Percentiles rank a stretch among this genome's conserved stretches.
Conservation (phyloP, 1,140 invertebrate genomes). For the Potamilus streckersoni region DNA sequence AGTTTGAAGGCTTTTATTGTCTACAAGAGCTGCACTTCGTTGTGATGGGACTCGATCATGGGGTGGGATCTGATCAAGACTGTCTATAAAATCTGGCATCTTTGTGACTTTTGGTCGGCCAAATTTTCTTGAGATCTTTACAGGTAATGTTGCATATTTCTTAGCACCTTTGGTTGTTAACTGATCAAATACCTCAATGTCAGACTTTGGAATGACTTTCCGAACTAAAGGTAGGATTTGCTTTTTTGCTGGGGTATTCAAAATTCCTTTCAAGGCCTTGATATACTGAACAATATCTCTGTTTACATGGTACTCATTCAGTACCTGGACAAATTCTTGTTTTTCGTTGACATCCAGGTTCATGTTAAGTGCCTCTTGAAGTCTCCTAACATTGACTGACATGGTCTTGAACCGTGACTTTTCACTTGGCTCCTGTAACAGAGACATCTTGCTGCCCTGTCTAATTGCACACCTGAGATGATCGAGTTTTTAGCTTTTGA, state of each 20-base stretch:
- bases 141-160: too few relatives aligned
- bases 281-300: conserved; percentile 31
- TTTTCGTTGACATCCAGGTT: conserved; percentile 44
- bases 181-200: conserved; percentile 23
- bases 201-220: conserved; percentile 32
- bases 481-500: too few relatives aligned
- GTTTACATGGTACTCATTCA: conserved; percentile 36
- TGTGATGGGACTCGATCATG: neutral
- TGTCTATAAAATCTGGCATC: too few relatives aligned
- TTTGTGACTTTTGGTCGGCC: too few relatives aligned
- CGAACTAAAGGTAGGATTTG: conserved; percentile 41
- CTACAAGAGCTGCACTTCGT: neutral
- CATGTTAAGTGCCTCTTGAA: conserved; percentile 46
- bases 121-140: too few relatives aligned
- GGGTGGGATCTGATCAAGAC: too few relatives aligned
- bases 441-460: too few relatives aligned
- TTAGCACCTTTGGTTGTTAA: neutral
- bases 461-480: too few relatives aligned
- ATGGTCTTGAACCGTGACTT: conserved; percentile 18
- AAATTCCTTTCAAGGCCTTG: conserved; percentile 19
- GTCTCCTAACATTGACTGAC: conserved; percentile 37
- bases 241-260: conserved; percentile 36
- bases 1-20: neutral
- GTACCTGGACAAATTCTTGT: conserved; percentile 38
- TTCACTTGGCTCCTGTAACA: too few relatives aligned